phyloP scores from a whole-genome alignment of 2,113 vertebrate genomes.

The Triplophysa siluroides region DNA sequence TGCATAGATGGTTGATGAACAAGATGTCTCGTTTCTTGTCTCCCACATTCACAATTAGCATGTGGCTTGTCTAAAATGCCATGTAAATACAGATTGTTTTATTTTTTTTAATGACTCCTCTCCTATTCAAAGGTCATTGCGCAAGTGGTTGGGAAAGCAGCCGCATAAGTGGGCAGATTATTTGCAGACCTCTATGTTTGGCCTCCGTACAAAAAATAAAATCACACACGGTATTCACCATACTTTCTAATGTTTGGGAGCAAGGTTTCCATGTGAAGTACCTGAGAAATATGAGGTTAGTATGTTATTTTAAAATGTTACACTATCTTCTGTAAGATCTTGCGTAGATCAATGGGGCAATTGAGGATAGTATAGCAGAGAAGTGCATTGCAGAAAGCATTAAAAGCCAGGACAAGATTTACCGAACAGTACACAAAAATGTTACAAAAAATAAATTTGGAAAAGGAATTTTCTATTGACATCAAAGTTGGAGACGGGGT shows the following conservation, averaged over 20 bases:
- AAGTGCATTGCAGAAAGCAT: too few species aligned
- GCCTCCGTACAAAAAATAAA: not conserved
- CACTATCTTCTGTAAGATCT: not conserved
- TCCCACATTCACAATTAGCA: not conserved
- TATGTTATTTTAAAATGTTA: not conserved
- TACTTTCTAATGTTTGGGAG: not conserved
- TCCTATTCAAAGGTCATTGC: too few species aligned
- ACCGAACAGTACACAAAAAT: too few species aligned
- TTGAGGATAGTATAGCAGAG: too few species aligned
- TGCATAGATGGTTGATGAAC: not conserved
- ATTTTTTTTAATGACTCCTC: too few species aligned
- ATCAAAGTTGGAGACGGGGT: slow-evolving; percentile 35
- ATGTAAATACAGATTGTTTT: too few species aligned
- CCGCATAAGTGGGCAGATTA: not conserved
- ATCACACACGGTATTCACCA: not conserved
- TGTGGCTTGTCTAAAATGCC: not conserved
- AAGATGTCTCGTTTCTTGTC: not conserved
- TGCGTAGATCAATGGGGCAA: too few species aligned
- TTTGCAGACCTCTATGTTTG: slow-evolving; percentile 1
- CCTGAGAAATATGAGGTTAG: not conserved
- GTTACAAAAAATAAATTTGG: too few species aligned
- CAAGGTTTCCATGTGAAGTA: not conserved
- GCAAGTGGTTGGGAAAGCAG: not conserved
- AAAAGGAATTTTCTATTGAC: not conserved
- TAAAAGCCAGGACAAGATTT: too few species aligned